A percentile compares a stretch with the other conserved stretches of the same genome.
Conservation (phyloP, 2,888 invertebrate genomes). For the Drosophila kambysellisi region DNA sequence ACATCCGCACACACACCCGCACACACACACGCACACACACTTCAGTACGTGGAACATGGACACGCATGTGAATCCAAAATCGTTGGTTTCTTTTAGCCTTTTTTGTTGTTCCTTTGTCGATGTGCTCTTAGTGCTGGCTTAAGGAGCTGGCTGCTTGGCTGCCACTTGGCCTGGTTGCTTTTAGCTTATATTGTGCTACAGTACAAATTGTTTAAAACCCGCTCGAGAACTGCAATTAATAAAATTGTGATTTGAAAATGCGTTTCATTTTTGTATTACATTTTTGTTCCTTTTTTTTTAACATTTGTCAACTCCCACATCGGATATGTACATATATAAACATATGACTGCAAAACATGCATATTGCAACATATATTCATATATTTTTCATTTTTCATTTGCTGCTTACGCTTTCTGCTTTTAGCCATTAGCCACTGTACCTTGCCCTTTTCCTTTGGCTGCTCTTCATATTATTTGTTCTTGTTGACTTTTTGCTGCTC, state of each 20-base stretch:
- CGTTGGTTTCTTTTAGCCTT: conserved; percentile 33
- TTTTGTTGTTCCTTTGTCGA: conserved; percentile 18
- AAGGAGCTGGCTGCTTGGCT: conserved; percentile 7
- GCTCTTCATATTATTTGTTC: conserved; percentile 26
- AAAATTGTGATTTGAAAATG: background rate
- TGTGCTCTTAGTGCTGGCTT: background rate
- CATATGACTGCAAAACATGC: background rate
- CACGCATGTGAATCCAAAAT: conserved; percentile 32
- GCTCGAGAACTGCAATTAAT: background rate
- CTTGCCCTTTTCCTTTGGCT: conserved; percentile 13
- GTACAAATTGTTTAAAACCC: background rate
- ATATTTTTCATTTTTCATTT: background rate
- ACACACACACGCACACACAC: conserved; percentile 3
- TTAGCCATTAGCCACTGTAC: conserved; percentile 21
- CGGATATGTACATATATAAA: background rate
- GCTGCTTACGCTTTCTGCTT: background rate
- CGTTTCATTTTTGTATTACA: too few species aligned
- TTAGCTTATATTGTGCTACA: conserved; percentile 2
- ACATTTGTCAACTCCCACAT: background rate
- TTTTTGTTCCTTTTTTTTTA: background rate
- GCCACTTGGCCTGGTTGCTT: background rate
- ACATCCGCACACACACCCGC: background rate
- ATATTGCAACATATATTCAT: background rate
- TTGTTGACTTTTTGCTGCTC: conserved; percentile 33
- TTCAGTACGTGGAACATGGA: conserved; percentile 26